Percentiles rank a stretch among this genome's conserved stretches.
Conservation (phyloP, 2,888 invertebrate genomes). For the Parascotia fuliginaria region DNA sequence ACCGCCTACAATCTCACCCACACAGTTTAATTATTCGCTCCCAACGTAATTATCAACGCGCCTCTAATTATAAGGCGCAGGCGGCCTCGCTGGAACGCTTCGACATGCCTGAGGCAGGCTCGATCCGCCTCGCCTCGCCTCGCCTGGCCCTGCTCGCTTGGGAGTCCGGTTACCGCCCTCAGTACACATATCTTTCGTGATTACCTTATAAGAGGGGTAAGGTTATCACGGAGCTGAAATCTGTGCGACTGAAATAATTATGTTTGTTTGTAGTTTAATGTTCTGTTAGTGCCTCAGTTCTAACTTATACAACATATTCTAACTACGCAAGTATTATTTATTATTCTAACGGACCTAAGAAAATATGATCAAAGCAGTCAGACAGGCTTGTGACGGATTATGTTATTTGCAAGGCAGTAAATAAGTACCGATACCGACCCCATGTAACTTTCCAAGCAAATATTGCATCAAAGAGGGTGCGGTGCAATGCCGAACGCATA, state of each 20-base stretch:
- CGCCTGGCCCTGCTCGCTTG: not conserved
- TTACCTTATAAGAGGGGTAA: not conserved
- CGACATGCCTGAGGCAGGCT: slow-evolving; percentile 6
- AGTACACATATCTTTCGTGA: slow-evolving; percentile 6
- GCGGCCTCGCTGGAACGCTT: slow-evolving; percentile 12
- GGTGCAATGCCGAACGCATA: too few relatives aligned
- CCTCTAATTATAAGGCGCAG: slow-evolving; percentile 31
- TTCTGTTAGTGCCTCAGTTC: too few relatives aligned
- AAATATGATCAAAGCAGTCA: too few relatives aligned
- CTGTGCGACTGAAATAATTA: not conserved
- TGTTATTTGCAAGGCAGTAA: too few relatives aligned
- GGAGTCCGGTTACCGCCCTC: slow-evolving; percentile 4
- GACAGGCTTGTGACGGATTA: too few relatives aligned
- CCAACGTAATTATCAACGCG: slow-evolving; percentile 35
- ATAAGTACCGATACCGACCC: too few relatives aligned
- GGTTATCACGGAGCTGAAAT: slow-evolving; percentile 1
- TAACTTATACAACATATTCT: too few relatives aligned
- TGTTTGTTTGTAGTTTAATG: not conserved
- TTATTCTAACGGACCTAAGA: too few relatives aligned
- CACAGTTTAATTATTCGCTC: slow-evolving; percentile 34
- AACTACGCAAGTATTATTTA: too few relatives aligned
- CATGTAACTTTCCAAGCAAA: too few relatives aligned
- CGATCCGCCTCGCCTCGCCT: slow-evolving; percentile 3
- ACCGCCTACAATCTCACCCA: slow-evolving; percentile 32
- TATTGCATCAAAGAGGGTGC: too few relatives aligned